Evolutionary conservation across 2,888 invertebrate genomes (phyloP).

Genomic region (Lasioglossum lativentre): DNA sequence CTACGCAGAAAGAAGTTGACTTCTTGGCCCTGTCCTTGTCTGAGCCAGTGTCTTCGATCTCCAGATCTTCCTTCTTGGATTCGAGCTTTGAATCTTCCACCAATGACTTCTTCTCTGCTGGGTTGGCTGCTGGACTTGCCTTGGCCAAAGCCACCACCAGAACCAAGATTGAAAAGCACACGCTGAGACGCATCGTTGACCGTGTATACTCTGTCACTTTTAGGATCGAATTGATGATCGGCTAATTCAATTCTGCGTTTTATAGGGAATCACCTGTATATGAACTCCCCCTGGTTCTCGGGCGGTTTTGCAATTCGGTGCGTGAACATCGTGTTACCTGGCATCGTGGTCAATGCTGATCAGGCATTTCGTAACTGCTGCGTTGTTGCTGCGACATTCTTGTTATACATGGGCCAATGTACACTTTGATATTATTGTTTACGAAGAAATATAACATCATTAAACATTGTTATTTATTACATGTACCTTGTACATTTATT

Average conservation of each 20-base stretch:
- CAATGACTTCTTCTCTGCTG: constrained; percentile 32
- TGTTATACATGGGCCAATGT: neutral
- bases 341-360: constrained; percentile 25
- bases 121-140: constrained; percentile 23
- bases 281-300: neutral
- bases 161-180: constrained; percentile 10
- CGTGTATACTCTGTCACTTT: constrained; percentile 4
- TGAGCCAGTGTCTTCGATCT: constrained; percentile 38
- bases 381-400: neutral
- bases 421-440: neutral
- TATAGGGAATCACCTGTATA: constrained; percentile 30
- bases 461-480: neutral
- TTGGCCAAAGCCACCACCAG: constrained; percentile 16
- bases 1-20: constrained; percentile 28
- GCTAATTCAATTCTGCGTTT: constrained; percentile 23
- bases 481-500: neutral
- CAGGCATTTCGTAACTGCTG: neutral
- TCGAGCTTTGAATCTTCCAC: constrained; percentile 25
- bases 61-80: neutral
- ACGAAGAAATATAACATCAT: neutral
- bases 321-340: constrained; percentile 3
- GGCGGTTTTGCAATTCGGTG: constrained; percentile 18
- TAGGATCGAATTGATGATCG: constrained; percentile 23
- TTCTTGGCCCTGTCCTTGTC: constrained; percentile 51
- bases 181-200: constrained; percentile 33